Evolutionary conservation across 2,888 invertebrate species (phyloP), one percentile per base, ranked within the genome.

Genomic region (Mythimna lalbum): DNA sequence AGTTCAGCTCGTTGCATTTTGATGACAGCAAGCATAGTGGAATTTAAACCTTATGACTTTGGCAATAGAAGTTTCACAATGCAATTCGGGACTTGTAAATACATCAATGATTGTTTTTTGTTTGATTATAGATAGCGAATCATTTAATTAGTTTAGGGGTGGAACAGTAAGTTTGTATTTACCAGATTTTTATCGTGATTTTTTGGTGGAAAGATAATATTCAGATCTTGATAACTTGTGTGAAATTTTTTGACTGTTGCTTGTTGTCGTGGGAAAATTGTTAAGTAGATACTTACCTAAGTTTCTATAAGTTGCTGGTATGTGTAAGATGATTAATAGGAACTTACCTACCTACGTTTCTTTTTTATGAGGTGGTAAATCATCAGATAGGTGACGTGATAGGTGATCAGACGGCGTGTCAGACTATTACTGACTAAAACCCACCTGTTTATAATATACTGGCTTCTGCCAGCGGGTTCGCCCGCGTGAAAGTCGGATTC

Each of bases 181-280:
- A 19, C 31, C 10, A 62, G 84, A 81, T 85, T 73, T 78, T 50
- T 75, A 84, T 83, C 82, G n/a, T 47, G 47, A 55, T 53, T 73
- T 78, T 80, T 66, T 69, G 21, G 73, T 33, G 19, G n/a, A 17
- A 47, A 63, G 19, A 21, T 31, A 19, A 49, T 53, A 73, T 73
- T 70, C 50, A 19, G 71, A 73, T 73, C 39, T 33, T 49, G 63
- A 63, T 63, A 59, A 21, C 14, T 59, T 49, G 31, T 59, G 74
- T 12, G 79, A 73, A 73, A 9, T 7, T 59, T 69, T 74, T 63
- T 19, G 47, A 31, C 27, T n/a, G n/a, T n/a, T n/a, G 47, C 33
- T 73, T 63, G 14, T 21, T 33, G 47, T 12, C 81, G 70, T 77
- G 77, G 78, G 77, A 77, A 81, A 49, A 50, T 14, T 14, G 3